phyloP scores from a whole-genome alignment of 30 jellyfish, hydroid and myxozoan genomes.

The Hydractinia echinata region DNA sequence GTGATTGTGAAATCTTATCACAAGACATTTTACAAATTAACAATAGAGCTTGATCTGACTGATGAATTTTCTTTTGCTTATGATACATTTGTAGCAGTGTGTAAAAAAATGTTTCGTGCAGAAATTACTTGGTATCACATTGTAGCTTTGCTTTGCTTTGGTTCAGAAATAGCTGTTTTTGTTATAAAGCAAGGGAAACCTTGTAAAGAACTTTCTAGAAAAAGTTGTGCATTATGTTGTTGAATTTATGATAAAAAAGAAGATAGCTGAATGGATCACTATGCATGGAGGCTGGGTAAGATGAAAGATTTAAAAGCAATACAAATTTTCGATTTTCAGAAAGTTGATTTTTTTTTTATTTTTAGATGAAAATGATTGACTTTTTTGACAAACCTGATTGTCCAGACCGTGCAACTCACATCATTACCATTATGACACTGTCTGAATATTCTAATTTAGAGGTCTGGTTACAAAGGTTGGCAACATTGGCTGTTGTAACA shows the following conservation, averaged over 20 bases:
- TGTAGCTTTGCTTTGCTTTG: constrained; percentile 75
- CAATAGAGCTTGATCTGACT: constrained; percentile 18
- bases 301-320: neutral
- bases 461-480: constrained; percentile 19
- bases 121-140: constrained; percentile 82
- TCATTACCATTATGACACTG: constrained; percentile 5
- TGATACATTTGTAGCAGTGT: constrained; percentile 60
- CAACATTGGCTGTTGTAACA: neutral
- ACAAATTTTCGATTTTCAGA: neutral
- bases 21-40: constrained; percentile 25
- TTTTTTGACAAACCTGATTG: constrained; percentile 23
- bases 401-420: constrained; percentile 23
- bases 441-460: constrained; percentile 26
- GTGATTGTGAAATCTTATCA: neutral
- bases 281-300: constrained; percentile 95
- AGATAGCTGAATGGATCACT: constrained; percentile 65
- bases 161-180: constrained; percentile 79
- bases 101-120: constrained; percentile 44
- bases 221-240: constrained; percentile 64
- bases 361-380: constrained; percentile 31
- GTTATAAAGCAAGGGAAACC: constrained; percentile 53
- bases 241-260: constrained; percentile 51
- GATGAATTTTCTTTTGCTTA: constrained; percentile 48
- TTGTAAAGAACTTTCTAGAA: constrained; percentile 40
- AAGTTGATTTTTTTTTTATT: neutral